Conservation (phyloP, 2,888 invertebrate genomes). For the Stenurella melanura region DNA sequence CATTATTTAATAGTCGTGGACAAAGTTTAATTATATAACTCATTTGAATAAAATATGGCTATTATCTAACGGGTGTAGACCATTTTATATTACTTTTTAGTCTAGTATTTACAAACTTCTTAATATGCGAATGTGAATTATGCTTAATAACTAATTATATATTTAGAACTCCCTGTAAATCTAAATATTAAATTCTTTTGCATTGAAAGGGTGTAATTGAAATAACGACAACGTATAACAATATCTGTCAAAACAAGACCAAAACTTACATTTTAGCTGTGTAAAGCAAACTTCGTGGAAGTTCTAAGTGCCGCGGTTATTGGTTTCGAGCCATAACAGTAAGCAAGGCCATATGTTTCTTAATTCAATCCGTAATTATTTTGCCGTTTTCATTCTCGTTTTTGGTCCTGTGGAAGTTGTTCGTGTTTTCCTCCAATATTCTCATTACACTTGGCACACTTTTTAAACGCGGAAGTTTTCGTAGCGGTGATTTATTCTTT, state of each 20-base stretch:
- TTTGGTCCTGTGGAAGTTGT: not conserved
- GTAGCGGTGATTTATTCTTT: too few species aligned
- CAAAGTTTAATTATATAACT: too few species aligned
- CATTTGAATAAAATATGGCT: too few species aligned
- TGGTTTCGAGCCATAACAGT: conserved; percentile 40
- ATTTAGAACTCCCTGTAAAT: too few species aligned
- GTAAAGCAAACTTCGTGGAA: conserved; percentile 36
- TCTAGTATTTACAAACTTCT: too few species aligned
- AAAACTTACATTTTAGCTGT: conserved; percentile 35
- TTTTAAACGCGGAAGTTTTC: conserved; percentile 3
- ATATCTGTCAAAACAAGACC: conserved; percentile 34
- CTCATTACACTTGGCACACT: not conserved
- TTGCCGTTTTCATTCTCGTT: conserved; percentile 21
- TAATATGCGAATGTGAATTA: too few species aligned
- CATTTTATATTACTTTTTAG: too few species aligned
- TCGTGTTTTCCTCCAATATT: conserved; percentile 7
- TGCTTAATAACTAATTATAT: too few species aligned
- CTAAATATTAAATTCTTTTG: not conserved
- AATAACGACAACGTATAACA: conserved; percentile 15
- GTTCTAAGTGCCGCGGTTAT: conserved; percentile 38
- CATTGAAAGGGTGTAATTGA: not conserved
- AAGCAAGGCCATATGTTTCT: conserved; percentile 45
- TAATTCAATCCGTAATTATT: conserved; percentile 38
- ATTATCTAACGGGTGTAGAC: too few species aligned
- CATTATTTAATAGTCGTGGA: too few species aligned